Evolutionary conservation across 2,888 invertebrate genomes (phyloP).

Genomic region (Actias luna): DNA sequence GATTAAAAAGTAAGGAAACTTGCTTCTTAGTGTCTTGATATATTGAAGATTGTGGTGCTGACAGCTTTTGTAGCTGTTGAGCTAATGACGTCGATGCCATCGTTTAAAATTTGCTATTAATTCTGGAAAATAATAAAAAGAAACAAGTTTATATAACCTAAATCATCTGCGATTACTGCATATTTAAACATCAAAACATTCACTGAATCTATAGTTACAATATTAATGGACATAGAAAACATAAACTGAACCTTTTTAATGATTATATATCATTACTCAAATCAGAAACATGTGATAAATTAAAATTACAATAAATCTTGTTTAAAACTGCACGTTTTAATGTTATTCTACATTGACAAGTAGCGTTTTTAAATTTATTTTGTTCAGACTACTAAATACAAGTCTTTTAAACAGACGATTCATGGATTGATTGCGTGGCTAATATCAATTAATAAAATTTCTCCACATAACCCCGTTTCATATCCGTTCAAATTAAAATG

Average conservation of each 20-base stretch:
- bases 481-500: too few species aligned
- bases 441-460: too few species aligned
- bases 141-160: background rate
- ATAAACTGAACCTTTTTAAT: background rate
- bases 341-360: background rate
- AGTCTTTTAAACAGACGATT: too few species aligned
- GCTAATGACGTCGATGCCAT: constrained; percentile 86
- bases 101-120: constrained; percentile 21
- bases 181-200: background rate
- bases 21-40: constrained; percentile 85
- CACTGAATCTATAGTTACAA: background rate
- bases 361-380: too few species aligned
- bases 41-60: constrained; percentile 87
- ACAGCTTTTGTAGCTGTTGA: constrained; percentile 88
- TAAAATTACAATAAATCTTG: background rate
- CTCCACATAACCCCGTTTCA: too few species aligned
- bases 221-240: background rate
- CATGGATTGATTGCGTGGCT: too few species aligned
- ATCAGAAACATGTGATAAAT: background rate
- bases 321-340: background rate
- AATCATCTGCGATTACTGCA: background rate
- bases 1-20: constrained; percentile 93
- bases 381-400: too few species aligned
- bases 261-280: background rate
- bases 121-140: background rate